Base-by-base conservation (phyloP, 2,113 vertebrate genomes). In the Dipodomys stephensi region DNA sequence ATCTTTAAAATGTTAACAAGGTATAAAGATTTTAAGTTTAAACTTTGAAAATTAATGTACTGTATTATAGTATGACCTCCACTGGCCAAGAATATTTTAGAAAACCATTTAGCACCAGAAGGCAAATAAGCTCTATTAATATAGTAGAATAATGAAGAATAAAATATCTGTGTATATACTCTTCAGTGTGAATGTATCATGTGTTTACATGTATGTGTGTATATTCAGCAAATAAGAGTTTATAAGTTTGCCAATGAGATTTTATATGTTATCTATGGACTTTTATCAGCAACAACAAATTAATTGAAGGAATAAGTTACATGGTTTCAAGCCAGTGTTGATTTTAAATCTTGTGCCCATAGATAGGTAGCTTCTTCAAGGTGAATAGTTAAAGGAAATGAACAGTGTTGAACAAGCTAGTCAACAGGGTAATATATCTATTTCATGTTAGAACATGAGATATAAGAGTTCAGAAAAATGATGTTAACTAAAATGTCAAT, bases 391-490 rank as follows among this genome's bases (percentile, higher is more conserved):
- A 90, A 86, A 83, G 6, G 25, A 95, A 89, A 83, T 81, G 27
- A 93, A 76, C 57, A 88, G 46, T 49, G 7, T 27, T 13, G 19
- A 64, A 22, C 2, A 82, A 79, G 20, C 39, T 67, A 8, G 22
- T 60, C 30, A 94, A 57, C 30, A 69, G 78, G 25, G 53, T 35
- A 68, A 91, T 85, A 78, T 15, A 57, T n/a, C 9, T 53, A 25
- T 19, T 80, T 60, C 18, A 83, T 53, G 68, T 92, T 76, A 93
- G 39, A 85, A 79, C 3, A 32, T 72, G 5, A 82, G 67, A 39
- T 82, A 35, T 80, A 93, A 77, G 18, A 86, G 80, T 93, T 85
- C 27, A 86, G 20, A 95, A 83, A 93, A 83, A 86, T 88, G 82
- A 95, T 87, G 32, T 84, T 78, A 94, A 85, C 39, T 79, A 90